Base-by-base conservation (phyloP, 2,888 invertebrate genomes). In the Brachyptera putata region DNA sequence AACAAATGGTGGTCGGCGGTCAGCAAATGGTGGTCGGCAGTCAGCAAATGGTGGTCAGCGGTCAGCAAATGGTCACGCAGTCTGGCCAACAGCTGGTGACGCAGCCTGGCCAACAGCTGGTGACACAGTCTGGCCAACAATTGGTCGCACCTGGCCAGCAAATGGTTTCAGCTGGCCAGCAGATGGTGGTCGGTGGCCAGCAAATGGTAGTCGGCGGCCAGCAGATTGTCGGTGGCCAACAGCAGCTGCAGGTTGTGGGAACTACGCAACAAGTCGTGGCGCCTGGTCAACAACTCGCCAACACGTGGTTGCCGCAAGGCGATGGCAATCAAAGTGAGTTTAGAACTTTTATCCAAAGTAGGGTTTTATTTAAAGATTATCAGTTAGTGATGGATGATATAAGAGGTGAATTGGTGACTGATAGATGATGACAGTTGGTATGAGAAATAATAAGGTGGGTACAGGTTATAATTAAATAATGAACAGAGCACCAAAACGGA, bases 171-270 rank as follows among this genome's bases (percentile, higher is more conserved):
- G 24, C 21, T 21, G 16, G 36, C 22, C 37, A 41, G 56, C 41
- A 56, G 37, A 41, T 56, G 56, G 14, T 53, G 5, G n/a, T 16
- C 30, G 30, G n/a, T n/a, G 30, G 30, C 30, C 53, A 36, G 16
- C 48, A 48, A 48, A 22, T 25, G 13, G 21, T 48, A 3, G 3
- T 16, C 30, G 16, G 2, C 7, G 21, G 3, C 13, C 1, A 5
- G 46, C 50, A 34, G 24, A 34, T 34, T 26, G 36, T 37, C 3
- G 34, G 21, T 34, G 13, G 26, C n/a, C 34, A 37, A 55, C 37
- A 55, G 37, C 21, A 39, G 56, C 21, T 53, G 14, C 53, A 36
- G 30, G 30, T n/a, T 16, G 18, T 22, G 22, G 11, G 5, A 9
- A 4, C 26, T 14, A 39, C 11, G 21, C 25, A 37, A 21, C 56